Conservation (phyloP, 2,113 vertebrate species). For the Cairina moschata region DNA sequence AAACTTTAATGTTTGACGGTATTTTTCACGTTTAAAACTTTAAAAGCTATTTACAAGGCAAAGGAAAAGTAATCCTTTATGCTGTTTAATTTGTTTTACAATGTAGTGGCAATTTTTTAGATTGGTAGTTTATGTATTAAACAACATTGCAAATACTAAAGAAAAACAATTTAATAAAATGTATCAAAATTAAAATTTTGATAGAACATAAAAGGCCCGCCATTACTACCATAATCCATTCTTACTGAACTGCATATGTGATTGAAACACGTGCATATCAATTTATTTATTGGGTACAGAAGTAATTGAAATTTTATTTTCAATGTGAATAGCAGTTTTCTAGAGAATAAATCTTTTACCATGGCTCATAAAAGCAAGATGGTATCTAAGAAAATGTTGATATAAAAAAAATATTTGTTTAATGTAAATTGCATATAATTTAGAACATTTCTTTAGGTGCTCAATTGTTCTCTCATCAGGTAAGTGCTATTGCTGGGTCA, state of each 20-base stretch:
- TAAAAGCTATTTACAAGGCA: not conserved
- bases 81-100: not conserved
- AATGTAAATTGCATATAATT: not conserved
- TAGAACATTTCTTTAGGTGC: not conserved
- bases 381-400: not conserved
- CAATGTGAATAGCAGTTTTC: not conserved
- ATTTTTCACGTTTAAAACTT: not conserved
- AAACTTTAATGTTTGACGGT: not conserved
- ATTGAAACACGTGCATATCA: not conserved
- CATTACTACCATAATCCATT: not conserved
- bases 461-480: not conserved
- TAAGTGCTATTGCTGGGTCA: not conserved
- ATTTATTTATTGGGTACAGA: not conserved
- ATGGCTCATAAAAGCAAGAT: not conserved
- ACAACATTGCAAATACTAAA: not conserved
- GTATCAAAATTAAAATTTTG: not conserved
- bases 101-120: not conserved
- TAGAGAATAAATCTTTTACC: not conserved
- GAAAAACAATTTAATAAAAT: not conserved
- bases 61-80: not conserved
- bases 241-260: not conserved
- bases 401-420: not conserved
- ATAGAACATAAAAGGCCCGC: not conserved
- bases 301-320: not conserved
- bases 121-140: not conserved